Conservation (phyloP, 2,888 invertebrate species). For the Villa cingulata region DNA sequence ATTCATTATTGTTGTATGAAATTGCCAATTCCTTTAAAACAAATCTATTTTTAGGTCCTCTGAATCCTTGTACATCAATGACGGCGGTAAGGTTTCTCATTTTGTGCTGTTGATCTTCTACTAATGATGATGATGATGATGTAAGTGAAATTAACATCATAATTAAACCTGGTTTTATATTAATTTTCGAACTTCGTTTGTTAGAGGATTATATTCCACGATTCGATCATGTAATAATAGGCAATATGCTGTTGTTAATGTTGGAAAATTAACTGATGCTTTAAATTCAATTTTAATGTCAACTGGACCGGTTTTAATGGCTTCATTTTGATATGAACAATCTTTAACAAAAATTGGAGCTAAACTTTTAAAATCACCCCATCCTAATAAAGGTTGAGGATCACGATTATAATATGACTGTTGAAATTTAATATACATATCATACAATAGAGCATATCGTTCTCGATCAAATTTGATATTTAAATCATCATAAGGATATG, state of each 20-base stretch:
- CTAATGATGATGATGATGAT: no score
- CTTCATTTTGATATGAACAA: conserved; percentile 20
- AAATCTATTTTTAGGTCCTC: neutral
- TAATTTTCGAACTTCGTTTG: neutral
- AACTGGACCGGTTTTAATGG: conserved; percentile 17
- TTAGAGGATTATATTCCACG: conserved; percentile 4
- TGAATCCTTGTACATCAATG: neutral
- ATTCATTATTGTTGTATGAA: no score
- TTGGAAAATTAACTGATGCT: conserved; percentile 15
- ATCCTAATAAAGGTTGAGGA: conserved; percentile 9
- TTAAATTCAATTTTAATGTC: conserved; percentile 21
- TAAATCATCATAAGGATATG: conserved; percentile 26
- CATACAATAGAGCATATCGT: conserved; percentile 18
- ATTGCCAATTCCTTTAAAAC: neutral
- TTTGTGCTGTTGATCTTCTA: no score
- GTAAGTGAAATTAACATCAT: no score
- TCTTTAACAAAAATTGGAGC: conserved; percentile 20
- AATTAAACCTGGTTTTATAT: neutral
- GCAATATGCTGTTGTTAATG: conserved; percentile 18
- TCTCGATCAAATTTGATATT: conserved; percentile 21
- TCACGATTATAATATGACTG: conserved; percentile 13
- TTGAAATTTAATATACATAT: conserved; percentile 19
- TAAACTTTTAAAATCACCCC: conserved; percentile 15
- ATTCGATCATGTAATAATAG: conserved; percentile 14
- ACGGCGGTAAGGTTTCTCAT: neutral